These are phyloP conservation scores for Drosophila kambysellisi DNA, from an alignment of 2,888 invertebrate genomes.

Conservation along the genomic window DNA sequence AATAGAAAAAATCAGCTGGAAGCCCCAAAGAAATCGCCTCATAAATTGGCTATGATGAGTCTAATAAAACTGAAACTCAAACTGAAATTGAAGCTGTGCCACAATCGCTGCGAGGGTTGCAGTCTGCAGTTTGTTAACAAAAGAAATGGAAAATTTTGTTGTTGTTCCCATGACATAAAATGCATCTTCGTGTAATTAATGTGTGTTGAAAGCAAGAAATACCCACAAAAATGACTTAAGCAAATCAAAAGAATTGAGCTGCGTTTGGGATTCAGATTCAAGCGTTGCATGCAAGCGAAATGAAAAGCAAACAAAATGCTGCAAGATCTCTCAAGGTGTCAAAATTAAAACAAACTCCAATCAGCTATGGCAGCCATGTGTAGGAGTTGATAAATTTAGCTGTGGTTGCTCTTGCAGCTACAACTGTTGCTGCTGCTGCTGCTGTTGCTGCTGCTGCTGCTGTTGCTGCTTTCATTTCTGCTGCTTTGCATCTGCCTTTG, in stretches of 20 bases:
- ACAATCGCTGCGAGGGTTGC: conserved; percentile 57
- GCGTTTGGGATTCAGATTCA: conserved; percentile 32
- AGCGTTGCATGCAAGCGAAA: conserved; percentile 49
- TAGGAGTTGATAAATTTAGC: conserved; percentile 34
- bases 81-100: conserved; percentile 11
- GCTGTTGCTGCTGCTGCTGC: conserved; percentile 18
- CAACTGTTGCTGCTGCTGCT: conserved; percentile 12
- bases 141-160: conserved; percentile 32
- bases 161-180: conserved; percentile 71
- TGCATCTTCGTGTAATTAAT: conserved; percentile 75
- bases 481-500: conserved; percentile 69
- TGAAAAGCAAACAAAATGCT: conserved; percentile 57
- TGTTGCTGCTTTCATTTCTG: conserved; percentile 23
- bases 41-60: conserved; percentile 62
- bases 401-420: conserved; percentile 4
- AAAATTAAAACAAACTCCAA: conserved; percentile 77
- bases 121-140: conserved; percentile 46
- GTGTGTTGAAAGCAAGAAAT: conserved; percentile 40
- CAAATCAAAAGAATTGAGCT: conserved; percentile 57
- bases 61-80: conserved; percentile 53
- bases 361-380: conserved; percentile 20
- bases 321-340: conserved; percentile 72
- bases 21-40: conserved; percentile 44
- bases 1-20: conserved; percentile 59
- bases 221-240: conserved; percentile 65